Evolutionary conservation across 2,888 invertebrate species (phyloP).

Genomic region (Cosmopolites sordidus): DNA sequence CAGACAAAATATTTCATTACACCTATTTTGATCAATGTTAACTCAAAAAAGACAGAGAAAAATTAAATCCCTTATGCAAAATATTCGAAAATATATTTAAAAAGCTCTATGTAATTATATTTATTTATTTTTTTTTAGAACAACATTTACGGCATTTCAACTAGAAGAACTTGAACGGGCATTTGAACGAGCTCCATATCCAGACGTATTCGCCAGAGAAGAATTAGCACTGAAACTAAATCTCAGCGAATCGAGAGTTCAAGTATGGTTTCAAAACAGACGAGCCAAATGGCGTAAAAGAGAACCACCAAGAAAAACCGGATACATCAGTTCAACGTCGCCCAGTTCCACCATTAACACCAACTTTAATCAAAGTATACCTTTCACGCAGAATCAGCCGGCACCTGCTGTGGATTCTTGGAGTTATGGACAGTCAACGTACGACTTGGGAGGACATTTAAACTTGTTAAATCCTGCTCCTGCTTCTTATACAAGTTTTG

Average conservation of each 20-base stretch:
- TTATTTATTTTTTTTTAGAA: constrained; percentile 54
- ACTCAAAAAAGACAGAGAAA: no score
- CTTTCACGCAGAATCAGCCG: constrained; percentile 52
- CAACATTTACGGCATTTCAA: constrained; percentile 93
- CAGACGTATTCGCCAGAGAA: constrained; percentile 92
- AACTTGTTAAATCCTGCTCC: constrained; percentile 61
- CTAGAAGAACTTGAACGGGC: constrained; percentile 89
- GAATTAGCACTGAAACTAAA: constrained; percentile 87
- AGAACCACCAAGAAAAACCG: constrained; percentile 88
- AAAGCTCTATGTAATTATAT: neutral
- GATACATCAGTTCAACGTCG: constrained; percentile 66
- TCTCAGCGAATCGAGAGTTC: constrained; percentile 74
- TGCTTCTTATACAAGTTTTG: constrained; percentile 63
- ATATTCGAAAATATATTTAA: neutral
- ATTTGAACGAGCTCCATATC: constrained; percentile 92
- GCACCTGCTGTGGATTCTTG: constrained; percentile 63
- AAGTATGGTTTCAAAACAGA: constrained; percentile 87
- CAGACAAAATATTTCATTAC: no score
- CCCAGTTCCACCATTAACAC: constrained; percentile 58
- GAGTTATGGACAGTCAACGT: constrained; percentile 70
- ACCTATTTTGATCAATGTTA: no score
- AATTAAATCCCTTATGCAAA: no score
- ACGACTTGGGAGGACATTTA: constrained; percentile 71
- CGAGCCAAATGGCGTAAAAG: constrained; percentile 93
- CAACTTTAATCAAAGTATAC: constrained; percentile 53